Evolutionary conservation across 2,113 vertebrate genomes (phyloP).

Genomic region (Dromaius novaehollandiae): DNA sequence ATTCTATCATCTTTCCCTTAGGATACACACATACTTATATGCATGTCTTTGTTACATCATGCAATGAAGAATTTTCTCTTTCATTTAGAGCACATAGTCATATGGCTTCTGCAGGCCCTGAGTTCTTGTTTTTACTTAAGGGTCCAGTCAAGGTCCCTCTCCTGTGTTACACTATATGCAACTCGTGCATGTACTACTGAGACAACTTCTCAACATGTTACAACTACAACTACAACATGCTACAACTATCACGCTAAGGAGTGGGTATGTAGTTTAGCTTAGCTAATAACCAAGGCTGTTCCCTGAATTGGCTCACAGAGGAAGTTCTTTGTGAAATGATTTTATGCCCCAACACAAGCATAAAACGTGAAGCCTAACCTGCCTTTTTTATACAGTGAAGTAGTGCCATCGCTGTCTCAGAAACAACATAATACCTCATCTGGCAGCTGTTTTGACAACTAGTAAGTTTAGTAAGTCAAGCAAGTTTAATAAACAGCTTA

Average conservation of each 20-base stretch:
- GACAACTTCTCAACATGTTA: background rate
- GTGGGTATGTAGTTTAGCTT: background rate
- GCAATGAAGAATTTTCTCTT: background rate
- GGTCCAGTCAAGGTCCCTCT: background rate
- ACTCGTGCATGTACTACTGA: background rate
- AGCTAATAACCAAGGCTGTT: background rate
- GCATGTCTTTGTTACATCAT: background rate
- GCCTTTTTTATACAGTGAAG: background rate
- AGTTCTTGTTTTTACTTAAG: background rate
- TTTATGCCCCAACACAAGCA: background rate
- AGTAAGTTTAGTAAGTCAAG: no score
- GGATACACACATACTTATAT: fast-evolving
- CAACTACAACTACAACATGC: no score
- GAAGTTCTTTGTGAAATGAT: background rate
- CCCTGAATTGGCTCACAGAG: background rate
- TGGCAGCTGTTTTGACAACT: background rate
- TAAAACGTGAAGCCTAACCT: background rate
- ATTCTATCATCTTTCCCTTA: background rate
- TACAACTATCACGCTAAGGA: background rate
- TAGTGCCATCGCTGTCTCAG: background rate
- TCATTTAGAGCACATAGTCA: background rate
- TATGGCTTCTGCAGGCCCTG: background rate
- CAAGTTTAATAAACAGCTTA: background rate
- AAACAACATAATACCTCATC: background rate
- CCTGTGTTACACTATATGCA: background rate